Percentiles rank a stretch among this genome's conserved stretches.
phyloP scores from a whole-genome alignment of 2,888 invertebrate species.

The Nezara viridula region DNA sequence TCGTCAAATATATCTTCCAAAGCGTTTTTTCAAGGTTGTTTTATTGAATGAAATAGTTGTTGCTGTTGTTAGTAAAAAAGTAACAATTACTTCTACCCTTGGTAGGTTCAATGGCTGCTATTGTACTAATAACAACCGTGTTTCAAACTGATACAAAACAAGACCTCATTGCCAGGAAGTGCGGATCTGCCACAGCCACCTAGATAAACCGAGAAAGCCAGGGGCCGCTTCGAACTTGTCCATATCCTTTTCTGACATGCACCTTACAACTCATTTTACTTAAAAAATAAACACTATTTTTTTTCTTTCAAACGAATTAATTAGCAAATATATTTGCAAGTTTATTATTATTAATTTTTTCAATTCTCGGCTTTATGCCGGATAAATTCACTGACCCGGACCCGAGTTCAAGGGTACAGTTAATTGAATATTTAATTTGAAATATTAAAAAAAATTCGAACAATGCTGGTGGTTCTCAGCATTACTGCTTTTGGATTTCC shows the following conservation, averaged over 20 bases:
- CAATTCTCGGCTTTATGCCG: too few relatives aligned
- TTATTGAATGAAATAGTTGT: neutral
- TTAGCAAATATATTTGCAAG: too few relatives aligned
- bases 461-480: too few relatives aligned
- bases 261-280: too few relatives aligned
- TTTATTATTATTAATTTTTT: too few relatives aligned
- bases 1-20: neutral
- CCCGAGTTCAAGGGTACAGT: too few relatives aligned
- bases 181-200: neutral
- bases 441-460: too few relatives aligned
- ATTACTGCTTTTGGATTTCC: too few relatives aligned
- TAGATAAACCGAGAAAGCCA: neutral
- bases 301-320: too few relatives aligned
- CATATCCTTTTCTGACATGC: neutral
- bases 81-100: conserved; percentile 16
- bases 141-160: conserved; percentile 7
- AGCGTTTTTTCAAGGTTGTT: neutral
- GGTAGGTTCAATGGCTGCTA: neutral
- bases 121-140: conserved; percentile 33
- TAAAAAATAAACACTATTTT: too few relatives aligned
- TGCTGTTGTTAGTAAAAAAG: neutral
- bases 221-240: neutral
- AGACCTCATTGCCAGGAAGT: conserved; percentile 29
- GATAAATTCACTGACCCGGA: too few relatives aligned
- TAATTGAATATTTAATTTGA: too few relatives aligned